Conservation (phyloP, 2,113 vertebrate species). For the Andinoacara biseriatus region DNA sequence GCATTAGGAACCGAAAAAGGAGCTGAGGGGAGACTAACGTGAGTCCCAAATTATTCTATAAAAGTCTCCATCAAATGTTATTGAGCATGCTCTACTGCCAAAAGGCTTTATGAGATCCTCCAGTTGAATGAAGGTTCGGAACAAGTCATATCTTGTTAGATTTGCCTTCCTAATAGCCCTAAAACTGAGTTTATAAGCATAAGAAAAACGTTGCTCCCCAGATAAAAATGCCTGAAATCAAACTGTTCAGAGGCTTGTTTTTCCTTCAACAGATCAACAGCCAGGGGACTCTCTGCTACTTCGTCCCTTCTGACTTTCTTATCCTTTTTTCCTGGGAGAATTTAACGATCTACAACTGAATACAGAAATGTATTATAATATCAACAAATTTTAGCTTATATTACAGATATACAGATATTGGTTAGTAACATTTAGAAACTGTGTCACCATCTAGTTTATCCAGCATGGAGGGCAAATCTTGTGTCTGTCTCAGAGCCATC, state of each 20-base stretch:
- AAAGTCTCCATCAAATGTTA: conserved; percentile 50
- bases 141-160: conserved; percentile 45
- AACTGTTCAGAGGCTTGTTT: conserved; percentile 7
- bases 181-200: conserved; percentile 50
- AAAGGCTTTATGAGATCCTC: conserved; percentile 54
- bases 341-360: not conserved
- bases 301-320: not conserved
- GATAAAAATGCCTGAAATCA: conserved; percentile 23
- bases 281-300: not conserved
- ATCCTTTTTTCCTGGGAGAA: not conserved
- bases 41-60: conserved; percentile 52
- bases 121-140: conserved; percentile 36
- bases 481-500: not conserved
- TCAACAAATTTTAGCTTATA: not conserved
- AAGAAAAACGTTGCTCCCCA: conserved; percentile 11
- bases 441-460: not conserved
- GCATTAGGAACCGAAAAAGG: conserved; percentile 9
- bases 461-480: not conserved
- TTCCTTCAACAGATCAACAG: conserved; percentile 22
- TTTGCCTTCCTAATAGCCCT: conserved; percentile 33
- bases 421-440: not conserved
- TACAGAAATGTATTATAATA: not conserved
- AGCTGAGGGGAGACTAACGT: conserved; percentile 33
- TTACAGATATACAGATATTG: not conserved
- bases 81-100: conserved; percentile 36